Evolutionary conservation across 2,113 vertebrate genomes (phyloP).

Genomic region (Scomber colias): DNA sequence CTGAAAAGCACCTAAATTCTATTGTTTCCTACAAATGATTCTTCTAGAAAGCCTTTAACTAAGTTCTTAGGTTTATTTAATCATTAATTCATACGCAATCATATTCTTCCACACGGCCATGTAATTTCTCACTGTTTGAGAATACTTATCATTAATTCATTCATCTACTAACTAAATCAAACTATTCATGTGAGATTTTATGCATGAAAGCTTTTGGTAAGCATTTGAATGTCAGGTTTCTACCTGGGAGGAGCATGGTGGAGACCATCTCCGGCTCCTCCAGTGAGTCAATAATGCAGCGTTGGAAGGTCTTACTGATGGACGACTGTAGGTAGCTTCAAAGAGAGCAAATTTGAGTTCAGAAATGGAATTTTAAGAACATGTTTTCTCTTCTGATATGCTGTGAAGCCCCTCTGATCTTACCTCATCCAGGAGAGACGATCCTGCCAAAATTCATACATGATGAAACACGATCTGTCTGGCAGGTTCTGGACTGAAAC

Average conservation of each 20-base stretch:
- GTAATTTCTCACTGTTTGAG: not conserved
- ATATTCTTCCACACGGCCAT: too few relatives aligned
- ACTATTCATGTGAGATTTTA: not conserved
- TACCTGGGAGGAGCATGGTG: slow-evolving; percentile 83
- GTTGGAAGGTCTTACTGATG: slow-evolving; percentile 82
- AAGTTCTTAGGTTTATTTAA: not conserved
- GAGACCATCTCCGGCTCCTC: slow-evolving; percentile 80
- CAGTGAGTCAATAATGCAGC: slow-evolving; percentile 77
- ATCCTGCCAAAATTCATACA: slow-evolving; percentile 95
- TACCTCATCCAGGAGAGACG: slow-evolving; percentile 94
- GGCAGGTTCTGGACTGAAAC: slow-evolving; percentile 91
- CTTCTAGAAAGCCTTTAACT: not conserved
- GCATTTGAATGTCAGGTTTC: not conserved
- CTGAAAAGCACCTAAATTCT: not conserved
- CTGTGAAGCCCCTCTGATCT: slow-evolving; percentile 19
- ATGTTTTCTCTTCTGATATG: slow-evolving; percentile 6
- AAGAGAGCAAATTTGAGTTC: slow-evolving; percentile 17
- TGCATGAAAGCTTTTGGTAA: not conserved
- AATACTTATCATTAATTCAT: not conserved
- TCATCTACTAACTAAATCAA: not conserved
- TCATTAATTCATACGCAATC: too few relatives aligned
- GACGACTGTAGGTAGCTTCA: slow-evolving; percentile 90
- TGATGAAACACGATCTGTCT: slow-evolving; percentile 90
- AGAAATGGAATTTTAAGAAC: slow-evolving; percentile 8
- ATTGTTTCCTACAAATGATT: not conserved